Percentiles rank a stretch among this genome's conserved stretches.
Conservation (phyloP, 2,113 vertebrate species). For the Rhineura floridana region DNA sequence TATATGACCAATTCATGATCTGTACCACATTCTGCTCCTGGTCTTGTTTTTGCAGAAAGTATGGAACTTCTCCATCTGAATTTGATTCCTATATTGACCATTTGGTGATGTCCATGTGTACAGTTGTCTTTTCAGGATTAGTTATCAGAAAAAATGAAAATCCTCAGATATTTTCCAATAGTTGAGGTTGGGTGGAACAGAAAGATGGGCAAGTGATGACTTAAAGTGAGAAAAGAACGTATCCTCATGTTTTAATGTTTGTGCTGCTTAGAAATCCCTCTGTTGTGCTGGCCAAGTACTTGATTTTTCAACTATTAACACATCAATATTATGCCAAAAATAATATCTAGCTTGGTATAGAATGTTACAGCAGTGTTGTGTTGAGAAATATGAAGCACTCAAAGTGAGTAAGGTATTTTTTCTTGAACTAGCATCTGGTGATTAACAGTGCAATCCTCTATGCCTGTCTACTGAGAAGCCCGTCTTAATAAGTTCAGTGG, state of each 20-base stretch:
- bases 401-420: neutral
- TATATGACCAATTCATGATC: no score
- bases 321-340: constrained; percentile 9
- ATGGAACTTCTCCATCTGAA: no score
- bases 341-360: constrained; percentile 14
- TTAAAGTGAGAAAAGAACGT: neutral
- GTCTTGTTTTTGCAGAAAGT: no score
- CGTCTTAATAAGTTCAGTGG: neutral
- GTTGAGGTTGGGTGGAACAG: neutral
- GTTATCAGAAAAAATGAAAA: neutral
- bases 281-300: neutral
- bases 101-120: no score
- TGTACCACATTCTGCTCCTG: no score
- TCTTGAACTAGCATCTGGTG: neutral
- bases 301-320: constrained; percentile 15
- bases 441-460: neutral
- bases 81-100: no score
- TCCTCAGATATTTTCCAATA: neutral
- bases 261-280: neutral
- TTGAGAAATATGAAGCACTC: neutral
- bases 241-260: neutral
- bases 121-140: no score
- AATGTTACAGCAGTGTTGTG: neutral
- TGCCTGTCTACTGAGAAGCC: neutral
- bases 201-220: neutral